phyloP scores from a whole-genome alignment of 1,140 invertebrate genomes.

The Paralvinella palmiformis region DNA sequence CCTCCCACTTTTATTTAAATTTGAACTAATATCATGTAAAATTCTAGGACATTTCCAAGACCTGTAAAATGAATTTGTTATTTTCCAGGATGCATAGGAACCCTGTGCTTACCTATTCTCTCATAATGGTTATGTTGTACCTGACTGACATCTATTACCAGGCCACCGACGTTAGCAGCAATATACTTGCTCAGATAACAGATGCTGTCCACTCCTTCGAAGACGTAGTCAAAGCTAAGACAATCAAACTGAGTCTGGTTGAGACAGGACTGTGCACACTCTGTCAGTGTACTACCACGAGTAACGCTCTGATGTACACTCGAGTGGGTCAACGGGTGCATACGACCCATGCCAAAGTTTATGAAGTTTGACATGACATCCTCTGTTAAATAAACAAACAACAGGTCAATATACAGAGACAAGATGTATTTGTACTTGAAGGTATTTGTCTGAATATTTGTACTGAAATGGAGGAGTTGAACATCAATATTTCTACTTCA shows the following conservation, averaged over 20 bases:
- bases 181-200: slow-evolving; percentile 43
- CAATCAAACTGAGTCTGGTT: slow-evolving; percentile 38
- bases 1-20: too few relatives aligned
- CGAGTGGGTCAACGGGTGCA: slow-evolving; percentile 32
- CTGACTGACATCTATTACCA: slow-evolving; percentile 27
- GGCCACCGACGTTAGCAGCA: slow-evolving; percentile 38
- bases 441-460: not conserved
- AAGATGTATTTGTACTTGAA: not conserved
- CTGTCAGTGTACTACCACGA: slow-evolving; percentile 35
- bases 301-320: slow-evolving; percentile 37
- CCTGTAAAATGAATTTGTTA: too few relatives aligned
- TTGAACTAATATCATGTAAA: too few relatives aligned
- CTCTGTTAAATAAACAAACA: slow-evolving; percentile 25
- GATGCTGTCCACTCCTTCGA: slow-evolving; percentile 25
- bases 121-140: slow-evolving; percentile 41
- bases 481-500: too few relatives aligned
- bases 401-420: not conserved
- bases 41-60: too few relatives aligned
- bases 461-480: too few relatives aligned
- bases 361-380: slow-evolving; percentile 40
- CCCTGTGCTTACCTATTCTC: slow-evolving; percentile 35
- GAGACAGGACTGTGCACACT: slow-evolving; percentile 42
- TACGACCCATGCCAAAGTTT: slow-evolving; percentile 39
- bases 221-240: slow-evolving; percentile 41
- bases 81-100: too few relatives aligned